Base-by-base conservation (phyloP, 2,888 invertebrate genomes). In the Tyria jacobaeae region DNA sequence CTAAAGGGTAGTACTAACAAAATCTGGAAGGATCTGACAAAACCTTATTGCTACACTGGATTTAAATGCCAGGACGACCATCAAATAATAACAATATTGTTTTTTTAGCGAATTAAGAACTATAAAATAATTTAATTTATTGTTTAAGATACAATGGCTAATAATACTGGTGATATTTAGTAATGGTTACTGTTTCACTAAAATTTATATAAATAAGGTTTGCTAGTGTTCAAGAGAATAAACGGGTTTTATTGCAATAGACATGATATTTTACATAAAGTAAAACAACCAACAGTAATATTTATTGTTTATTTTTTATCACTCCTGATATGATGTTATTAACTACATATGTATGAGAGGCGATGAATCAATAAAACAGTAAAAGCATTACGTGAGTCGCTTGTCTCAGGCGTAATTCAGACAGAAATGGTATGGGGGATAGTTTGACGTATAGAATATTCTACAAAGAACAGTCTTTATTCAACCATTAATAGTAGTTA, bases 191-290 rank as follows among this genome's bases (percentile, higher is more conserved):
- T 27, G 3, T 27, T 27, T 27, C 27, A 4, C 27, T 4, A 27
- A 27, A 27, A 27, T 27, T 27, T 4, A 6, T n/a, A n/a, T 31
- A 2, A 6, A 31, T 31, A 31, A 31, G 27, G 4, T 7, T 7
- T 7, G 27, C 27, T 31, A 31, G 1, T 34, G 9, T 34, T 17
- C 9, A 4, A 7, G 9, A 41, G 17, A 14, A 7, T 27, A 15
- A 55, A 44, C 27, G 2, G 6, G 44, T 55, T 54, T 54, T 55
- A 55, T 41, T 10, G 14, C 41, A 4, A 10, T 37, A 14, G 24
- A 37, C 35, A 37, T 12, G 21, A 55, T 55, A 55, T 31, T 55
- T 54, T 25, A 41, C 53, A 39, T 55, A 55, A 44, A 41, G 17
- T 25, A 44, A 55, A 27, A 55, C 44, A 54, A 55, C n/a, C 41